Base-by-base conservation (phyloP, 2,888 invertebrate species). In the Romanomermis culicivorax region DNA sequence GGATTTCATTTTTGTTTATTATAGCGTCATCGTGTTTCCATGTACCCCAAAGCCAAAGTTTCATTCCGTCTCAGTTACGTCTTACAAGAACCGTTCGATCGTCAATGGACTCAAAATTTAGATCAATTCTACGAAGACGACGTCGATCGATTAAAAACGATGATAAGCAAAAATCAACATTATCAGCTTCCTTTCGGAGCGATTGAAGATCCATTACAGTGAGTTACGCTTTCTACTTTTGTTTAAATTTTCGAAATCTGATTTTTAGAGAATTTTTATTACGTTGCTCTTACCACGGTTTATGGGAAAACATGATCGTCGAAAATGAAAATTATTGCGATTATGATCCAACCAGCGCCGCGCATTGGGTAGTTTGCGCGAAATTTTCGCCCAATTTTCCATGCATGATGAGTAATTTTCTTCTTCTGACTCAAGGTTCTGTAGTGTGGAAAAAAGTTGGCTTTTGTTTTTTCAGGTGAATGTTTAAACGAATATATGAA, bases 271-370 rank as follows among this genome's bases (percentile, higher is more conserved):
- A 36, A 36, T 36, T 36, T 36, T 11, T 36, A 17, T 17, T 36
- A 11, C 17, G 17, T 36, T 36, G 36, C 47, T 82, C 82, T 26
- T 93, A 91, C 91, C 82, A 83, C 0, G 78, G 80, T 66, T 75
- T 89, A 60, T 78, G 81, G 1, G 89, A 88, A 69, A 81, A 83
- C 68, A 78, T 83, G 56, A 80, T 87, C 27, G 79, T 86, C 1
- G 93, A 95, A 68, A 84, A 83, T 58, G 82, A 84, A 61, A 79
- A 79, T 59, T 85, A 83, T 70, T 81, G 84, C 24, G 87, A 89
- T 69, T 80, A 93, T 64, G 82, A 88, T 68, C 86, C 91, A 1
- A 69, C 78, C 49, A 75, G 76, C 51, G 78, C 76, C 77, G 83
- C 83, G 0, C 76, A 78, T 55, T 89, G 88, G 88, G 67, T 70